Percentiles rank a stretch among this genome's conserved stretches.
phyloP scores from a whole-genome alignment of 2,888 invertebrate species.

The Drosophila gaucha region DNA sequence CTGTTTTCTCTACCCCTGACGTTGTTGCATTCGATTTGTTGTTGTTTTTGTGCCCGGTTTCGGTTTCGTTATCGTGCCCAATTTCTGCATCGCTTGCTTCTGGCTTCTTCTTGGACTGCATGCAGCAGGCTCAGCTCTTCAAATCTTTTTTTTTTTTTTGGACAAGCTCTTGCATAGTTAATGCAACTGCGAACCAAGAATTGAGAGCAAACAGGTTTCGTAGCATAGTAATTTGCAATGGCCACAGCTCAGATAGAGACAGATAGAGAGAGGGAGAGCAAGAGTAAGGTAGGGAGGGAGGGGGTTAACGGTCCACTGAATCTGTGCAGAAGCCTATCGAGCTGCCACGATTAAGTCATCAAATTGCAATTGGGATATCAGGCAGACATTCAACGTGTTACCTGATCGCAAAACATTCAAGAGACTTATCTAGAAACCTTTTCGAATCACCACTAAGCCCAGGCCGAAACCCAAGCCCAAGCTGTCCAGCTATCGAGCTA shows the following conservation, averaged over 20 bases:
- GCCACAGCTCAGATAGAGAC: background rate
- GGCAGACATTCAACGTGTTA: background rate
- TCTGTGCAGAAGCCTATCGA: constrained; percentile 6
- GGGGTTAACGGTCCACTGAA: constrained; percentile 13
- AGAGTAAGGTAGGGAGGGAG: background rate
- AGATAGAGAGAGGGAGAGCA: background rate
- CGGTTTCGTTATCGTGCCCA: constrained; percentile 62
- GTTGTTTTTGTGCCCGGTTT: constrained; percentile 37
- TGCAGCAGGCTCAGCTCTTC: constrained; percentile 36
- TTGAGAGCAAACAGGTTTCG: constrained; percentile 8
- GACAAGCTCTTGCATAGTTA: constrained; percentile 37
- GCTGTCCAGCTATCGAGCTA: background rate
- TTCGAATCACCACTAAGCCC: background rate
- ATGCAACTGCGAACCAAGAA: constrained; percentile 32
- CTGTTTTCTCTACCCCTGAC: background rate
- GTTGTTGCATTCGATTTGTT: constrained; percentile 31
- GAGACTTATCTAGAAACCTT: constrained; percentile 3
- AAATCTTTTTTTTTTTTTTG: constrained; percentile 41
- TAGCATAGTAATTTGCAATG: constrained; percentile 2
- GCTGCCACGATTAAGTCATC: constrained; percentile 19
- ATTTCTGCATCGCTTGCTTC: constrained; percentile 62
- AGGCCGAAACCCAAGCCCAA: background rate
- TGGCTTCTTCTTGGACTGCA: too few species aligned
- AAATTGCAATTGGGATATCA: constrained; percentile 8
- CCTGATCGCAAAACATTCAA: constrained; percentile 2